These are phyloP conservation scores for Morpho deidamia DNA, from an alignment of 2,888 invertebrate species.

Conservation along the genomic window DNA sequence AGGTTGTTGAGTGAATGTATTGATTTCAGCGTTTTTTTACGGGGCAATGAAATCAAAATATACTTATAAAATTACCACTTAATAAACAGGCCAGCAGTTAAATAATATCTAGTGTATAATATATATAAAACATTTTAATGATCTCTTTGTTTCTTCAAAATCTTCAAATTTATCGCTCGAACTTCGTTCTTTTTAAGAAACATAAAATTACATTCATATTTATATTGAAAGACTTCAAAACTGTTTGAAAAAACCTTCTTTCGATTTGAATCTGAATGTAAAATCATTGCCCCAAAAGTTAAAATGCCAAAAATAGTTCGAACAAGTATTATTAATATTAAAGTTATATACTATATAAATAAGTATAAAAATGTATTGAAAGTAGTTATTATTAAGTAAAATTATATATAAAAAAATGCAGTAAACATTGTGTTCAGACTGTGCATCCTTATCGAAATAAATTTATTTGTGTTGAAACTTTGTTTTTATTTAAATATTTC, in stretches of 20 bases:
- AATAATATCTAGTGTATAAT: no score
- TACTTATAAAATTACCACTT: no score
- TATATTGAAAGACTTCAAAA: no score
- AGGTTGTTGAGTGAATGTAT: not conserved
- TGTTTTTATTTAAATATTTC: not conserved
- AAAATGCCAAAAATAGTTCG: not conserved
- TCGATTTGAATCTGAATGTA: not conserved
- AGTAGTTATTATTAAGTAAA: not conserved
- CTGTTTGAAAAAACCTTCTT: no score
- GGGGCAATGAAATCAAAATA: no score
- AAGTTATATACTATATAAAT: not conserved
- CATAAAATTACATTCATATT: no score
- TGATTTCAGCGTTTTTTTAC: not conserved
- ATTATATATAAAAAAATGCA: not conserved
- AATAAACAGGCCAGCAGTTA: no score
- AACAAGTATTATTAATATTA: no score
- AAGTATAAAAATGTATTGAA: not conserved
- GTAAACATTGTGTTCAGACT: not conserved
- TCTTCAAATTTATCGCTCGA: no score
- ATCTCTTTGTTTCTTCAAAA: no score
- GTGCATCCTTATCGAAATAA: not conserved
- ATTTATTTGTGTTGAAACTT: not conserved
- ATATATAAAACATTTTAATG: no score
- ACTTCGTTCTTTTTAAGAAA: no score
- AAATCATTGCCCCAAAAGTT: not conserved